Conservation (phyloP, 2,888 invertebrate genomes). For the Drosophila formosana region DNA sequence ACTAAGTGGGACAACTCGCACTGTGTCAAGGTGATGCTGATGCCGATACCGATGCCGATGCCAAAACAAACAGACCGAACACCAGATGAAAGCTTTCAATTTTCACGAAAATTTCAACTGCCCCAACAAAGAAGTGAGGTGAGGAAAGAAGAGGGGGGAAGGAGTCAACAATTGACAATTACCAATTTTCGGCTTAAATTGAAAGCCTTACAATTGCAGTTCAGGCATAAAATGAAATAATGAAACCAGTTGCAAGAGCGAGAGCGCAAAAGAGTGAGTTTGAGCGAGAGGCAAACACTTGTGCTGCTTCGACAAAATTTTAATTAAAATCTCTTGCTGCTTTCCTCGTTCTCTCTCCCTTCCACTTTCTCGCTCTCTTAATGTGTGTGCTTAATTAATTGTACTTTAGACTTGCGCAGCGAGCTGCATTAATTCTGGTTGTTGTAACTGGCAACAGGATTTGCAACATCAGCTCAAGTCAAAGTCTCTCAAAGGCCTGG, state of each 20-base stretch:
- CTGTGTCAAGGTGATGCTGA: slow-evolving; percentile 62
- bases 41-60: neutral
- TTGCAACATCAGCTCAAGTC: slow-evolving; percentile 12
- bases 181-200: slow-evolving; percentile 75
- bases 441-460: slow-evolving; percentile 18
- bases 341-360: slow-evolving; percentile 36
- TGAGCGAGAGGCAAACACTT: slow-evolving; percentile 36
- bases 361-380: slow-evolving; percentile 24
- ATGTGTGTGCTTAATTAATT: slow-evolving; percentile 70
- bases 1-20: slow-evolving; percentile 46
- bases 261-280: slow-evolving; percentile 13
- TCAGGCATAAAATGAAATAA: slow-evolving; percentile 74
- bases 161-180: slow-evolving; percentile 52
- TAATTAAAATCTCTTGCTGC: slow-evolving; percentile 71
- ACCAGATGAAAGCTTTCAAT: slow-evolving; percentile 15
- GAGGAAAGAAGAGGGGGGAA: neutral
- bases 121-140: neutral
- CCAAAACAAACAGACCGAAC: neutral
- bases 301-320: slow-evolving; percentile 72
- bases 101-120: slow-evolving; percentile 14
- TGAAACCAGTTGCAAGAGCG: slow-evolving; percentile 57
- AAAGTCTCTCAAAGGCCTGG: slow-evolving; percentile 2
- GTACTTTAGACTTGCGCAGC: slow-evolving; percentile 64
- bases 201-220: slow-evolving; percentile 75
- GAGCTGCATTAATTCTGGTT: slow-evolving; percentile 37